These are phyloP conservation scores for Ctenicera cuprea DNA, from an alignment of 2,888 invertebrate genomes.

Conservation along the genomic window DNA sequence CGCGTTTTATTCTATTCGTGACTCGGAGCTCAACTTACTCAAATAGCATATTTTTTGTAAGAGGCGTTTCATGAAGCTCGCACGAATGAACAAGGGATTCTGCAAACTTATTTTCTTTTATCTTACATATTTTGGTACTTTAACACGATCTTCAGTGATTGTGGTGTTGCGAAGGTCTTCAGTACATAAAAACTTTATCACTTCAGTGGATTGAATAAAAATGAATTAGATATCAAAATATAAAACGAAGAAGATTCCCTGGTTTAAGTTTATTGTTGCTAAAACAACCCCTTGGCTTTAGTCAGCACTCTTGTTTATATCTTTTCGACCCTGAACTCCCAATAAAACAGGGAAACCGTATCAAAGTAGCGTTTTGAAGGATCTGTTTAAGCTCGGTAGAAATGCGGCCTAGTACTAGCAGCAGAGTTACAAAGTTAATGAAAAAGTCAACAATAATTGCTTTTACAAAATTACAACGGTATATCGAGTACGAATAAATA, in stretches of 20 bases:
- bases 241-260: neutral
- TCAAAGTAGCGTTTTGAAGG: slow-evolving; percentile 2
- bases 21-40: slow-evolving; percentile 7
- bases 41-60: slow-evolving; percentile 11
- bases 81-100: neutral
- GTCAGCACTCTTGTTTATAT: slow-evolving; percentile 22
- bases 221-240: neutral
- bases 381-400: neutral
- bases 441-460: too few species aligned
- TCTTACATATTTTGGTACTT: neutral
- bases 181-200: too few species aligned
- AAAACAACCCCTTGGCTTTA: slow-evolving; percentile 15
- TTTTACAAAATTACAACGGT: too few species aligned
- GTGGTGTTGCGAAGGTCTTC: too few species aligned
- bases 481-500: too few species aligned
- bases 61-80: slow-evolving; percentile 11
- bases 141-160: too few species aligned
- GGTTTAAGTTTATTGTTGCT: slow-evolving; percentile 27
- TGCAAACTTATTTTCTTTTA: slow-evolving; percentile 5
- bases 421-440: neutral
- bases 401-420: too few species aligned
- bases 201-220: neutral
- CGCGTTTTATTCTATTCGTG: slow-evolving; percentile 17
- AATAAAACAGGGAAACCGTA: slow-evolving; percentile 14
- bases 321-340: slow-evolving; percentile 5